Evolutionary conservation across 2,888 invertebrate genomes (phyloP), one percentile per base, ranked within the genome.

Genomic region (Lamellibrachia satsuma): DNA sequence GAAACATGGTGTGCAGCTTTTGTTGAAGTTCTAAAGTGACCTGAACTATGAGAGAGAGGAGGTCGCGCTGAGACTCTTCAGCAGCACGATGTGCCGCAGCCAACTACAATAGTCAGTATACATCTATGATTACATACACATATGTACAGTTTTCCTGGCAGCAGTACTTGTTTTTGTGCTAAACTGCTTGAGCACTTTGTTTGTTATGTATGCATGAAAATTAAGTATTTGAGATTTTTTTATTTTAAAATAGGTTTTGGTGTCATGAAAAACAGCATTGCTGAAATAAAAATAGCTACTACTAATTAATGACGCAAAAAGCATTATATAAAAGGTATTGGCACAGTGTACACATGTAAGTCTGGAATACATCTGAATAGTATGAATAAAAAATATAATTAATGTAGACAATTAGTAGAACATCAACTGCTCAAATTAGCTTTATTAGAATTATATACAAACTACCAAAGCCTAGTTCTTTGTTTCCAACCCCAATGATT

Each of bases 11-110:
- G 9, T 95, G 93, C 92, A 96, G 94, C 52, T 96, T 94, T 90
- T 96, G 95, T 94, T 96, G 96, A 91, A 96, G 94, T 92, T 96
- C 96, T 90, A 96, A 95, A 1, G 95, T 96, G 90, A 96, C 96
- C 92, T 94, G 94, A 8, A 96, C 96, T 3, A 96, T 93, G 92
- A 95, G 95, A 15, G 94, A 92, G 92, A 96, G 92, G 11, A 95
- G 93, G 8, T 93, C 93, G 92, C 94, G 95, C 93, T 96, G 92
- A 11, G 94, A 94, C 75, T 95, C 96, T 93, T 96, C 96, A 91
- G 95, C 95, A 55, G 94, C 95, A 90, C 93, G 94, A 90, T 94
- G 92, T 52, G 93, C 93, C n/a, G 15, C 22, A 0, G 75, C 75
- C 75, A 75, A 75, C 75, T 75, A 22, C 75, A 75, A 75, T 9